Evolutionary conservation across 2,888 invertebrate genomes (phyloP).

Genomic region (Pollenia amentaria): DNA sequence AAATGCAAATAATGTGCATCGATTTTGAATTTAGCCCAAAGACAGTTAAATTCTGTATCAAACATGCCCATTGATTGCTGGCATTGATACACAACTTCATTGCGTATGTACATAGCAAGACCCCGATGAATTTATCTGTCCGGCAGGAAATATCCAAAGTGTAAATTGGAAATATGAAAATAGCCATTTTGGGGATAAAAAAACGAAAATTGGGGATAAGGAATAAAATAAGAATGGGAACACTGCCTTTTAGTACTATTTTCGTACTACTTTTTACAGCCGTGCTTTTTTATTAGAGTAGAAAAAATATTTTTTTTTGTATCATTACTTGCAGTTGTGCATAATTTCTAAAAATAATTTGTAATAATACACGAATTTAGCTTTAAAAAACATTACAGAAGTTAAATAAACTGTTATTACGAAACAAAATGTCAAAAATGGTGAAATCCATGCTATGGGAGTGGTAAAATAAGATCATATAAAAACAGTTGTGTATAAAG

Average conservation of each 20-base stretch:
- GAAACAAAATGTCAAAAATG: background rate
- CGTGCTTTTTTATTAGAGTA: conserved; percentile 13
- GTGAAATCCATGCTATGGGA: background rate
- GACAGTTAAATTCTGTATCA: no score
- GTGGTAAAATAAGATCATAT: background rate
- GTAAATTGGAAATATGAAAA: no score
- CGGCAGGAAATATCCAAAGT: no score
- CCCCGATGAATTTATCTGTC: no score
- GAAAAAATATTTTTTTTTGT: background rate
- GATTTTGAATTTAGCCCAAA: no score
- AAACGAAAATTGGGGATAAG: no score
- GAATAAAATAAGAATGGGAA: no score
- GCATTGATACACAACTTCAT: no score
- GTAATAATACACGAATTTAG: background rate
- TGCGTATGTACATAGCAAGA: no score
- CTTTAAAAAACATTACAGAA: background rate
- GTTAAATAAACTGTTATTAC: background rate
- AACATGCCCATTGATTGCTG: no score
- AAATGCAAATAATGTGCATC: no score
- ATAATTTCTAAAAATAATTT: conserved; percentile 47
- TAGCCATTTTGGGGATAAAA: no score
- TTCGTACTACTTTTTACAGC: background rate
- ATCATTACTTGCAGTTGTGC: conserved; percentile 24
- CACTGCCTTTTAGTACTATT: background rate
- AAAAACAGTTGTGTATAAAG: conserved; percentile 48